Base-by-base conservation (phyloP, 2,888 invertebrate species). In the Pelosia muscerda region DNA sequence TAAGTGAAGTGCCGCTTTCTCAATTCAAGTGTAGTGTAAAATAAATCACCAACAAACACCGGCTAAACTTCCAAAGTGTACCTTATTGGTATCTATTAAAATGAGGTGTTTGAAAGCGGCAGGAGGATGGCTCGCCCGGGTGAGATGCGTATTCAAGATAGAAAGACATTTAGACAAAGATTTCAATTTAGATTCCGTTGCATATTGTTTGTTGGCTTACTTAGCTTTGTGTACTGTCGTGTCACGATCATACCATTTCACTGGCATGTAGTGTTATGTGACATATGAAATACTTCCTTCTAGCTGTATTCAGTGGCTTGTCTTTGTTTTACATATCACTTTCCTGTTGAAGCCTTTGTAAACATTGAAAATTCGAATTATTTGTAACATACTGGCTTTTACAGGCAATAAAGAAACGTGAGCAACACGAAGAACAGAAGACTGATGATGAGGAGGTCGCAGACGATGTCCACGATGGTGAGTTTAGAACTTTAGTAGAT, bases 101-200 rank as follows among this genome's bases (percentile, higher is more conserved):
- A 95, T 95, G 94, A 93, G 94, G 93, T 94, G 94, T 84, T 92
- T 95, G 88, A 93, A 91, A 92, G 90, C 90, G 77, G 94, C 95
- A 73, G 91, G 95, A 90, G 94, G 93, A 91, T 95, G 94, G 95
- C 90, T 94, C 79, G 90, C 94, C 81, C 93, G 95, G 94, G 95
- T 95, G 91, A 93, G 94, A 93, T 91, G 81, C 85, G 84, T 88
- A 82, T 84, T 83, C 85, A 80, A 86, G 92, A 93, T 92, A 90
- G 84, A 84, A 78, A 82, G 84, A 90, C 90, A 89, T 88, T 88
- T 89, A 83, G 83, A 84, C 81, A 84, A 84, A 92, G 92, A 94
- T 93, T 92, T 92, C 90, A 91, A 93, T 92, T 93, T 90, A 93
- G 91, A 93, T 93, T 86, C 84, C 79, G 72, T 81, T 90, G 88